A percentile compares a stretch with the other conserved stretches of the same genome.
Evolutionary conservation across 1,140 invertebrate genomes (phyloP).

Genomic region (Bombus affinis): DNA sequence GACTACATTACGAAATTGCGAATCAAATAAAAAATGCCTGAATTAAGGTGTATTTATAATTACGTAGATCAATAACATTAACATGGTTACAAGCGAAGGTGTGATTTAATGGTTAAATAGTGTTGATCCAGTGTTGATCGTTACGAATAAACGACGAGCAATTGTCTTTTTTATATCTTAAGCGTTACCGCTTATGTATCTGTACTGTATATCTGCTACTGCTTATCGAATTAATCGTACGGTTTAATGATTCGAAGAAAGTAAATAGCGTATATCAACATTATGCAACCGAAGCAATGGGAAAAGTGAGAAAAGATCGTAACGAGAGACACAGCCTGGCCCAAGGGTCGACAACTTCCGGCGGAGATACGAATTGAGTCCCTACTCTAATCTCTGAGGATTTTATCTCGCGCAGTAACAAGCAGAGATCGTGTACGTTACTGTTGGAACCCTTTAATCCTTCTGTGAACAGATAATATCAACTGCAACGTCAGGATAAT

Average conservation of each 20-base stretch:
- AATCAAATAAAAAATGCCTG: background rate
- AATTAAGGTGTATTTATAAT: background rate
- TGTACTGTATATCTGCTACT: background rate
- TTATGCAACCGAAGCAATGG: constrained; percentile 35
- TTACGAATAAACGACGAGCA: background rate
- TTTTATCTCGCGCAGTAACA: constrained; percentile 70
- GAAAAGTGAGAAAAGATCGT: background rate
- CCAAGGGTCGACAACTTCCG: constrained; percentile 57
- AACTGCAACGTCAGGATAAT: constrained; percentile 38
- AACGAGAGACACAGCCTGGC: constrained; percentile 8
- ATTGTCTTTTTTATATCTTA: background rate
- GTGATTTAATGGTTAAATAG: too few species aligned
- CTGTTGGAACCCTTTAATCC: constrained; percentile 62
- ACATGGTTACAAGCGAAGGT: too few species aligned
- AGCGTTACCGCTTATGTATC: too few species aligned
- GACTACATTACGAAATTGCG: background rate
- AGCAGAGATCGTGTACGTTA: constrained; percentile 28
- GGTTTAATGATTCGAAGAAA: background rate
- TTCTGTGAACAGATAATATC: constrained; percentile 51
- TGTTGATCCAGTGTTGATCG: background rate
- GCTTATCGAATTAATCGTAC: background rate
- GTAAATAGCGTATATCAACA: background rate
- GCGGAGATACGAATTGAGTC: constrained; percentile 65
- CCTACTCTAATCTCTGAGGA: constrained; percentile 61
- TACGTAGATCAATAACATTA: background rate